These are phyloP conservation scores for Pardosa pseudoannulata DNA, from an alignment of 2,888 invertebrate species.

Conservation along the genomic window DNA sequence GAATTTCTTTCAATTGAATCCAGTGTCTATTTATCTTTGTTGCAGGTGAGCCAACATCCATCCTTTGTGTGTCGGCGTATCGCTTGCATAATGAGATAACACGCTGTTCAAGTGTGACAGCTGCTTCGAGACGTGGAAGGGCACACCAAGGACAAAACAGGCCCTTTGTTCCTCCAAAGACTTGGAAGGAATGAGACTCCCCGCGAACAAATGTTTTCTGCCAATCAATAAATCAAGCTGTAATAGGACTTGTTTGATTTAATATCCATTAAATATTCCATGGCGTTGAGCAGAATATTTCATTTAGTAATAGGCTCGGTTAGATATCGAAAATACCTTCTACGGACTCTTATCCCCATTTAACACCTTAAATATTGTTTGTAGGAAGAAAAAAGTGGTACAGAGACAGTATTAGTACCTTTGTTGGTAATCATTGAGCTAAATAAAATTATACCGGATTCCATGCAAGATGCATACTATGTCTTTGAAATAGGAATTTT, in stretches of 20 bases:
- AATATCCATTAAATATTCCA: too few species aligned
- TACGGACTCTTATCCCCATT: too few species aligned
- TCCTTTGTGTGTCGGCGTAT: neutral
- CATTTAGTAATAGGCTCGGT: too few species aligned
- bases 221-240: conserved; percentile 13
- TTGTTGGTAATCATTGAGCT: too few species aligned
- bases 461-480: too few species aligned
- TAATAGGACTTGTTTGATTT: neutral
- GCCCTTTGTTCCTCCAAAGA: conserved; percentile 35
- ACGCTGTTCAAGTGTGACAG: conserved; percentile 54
- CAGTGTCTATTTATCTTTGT: neutral
- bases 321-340: too few species aligned
- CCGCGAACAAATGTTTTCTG: conserved; percentile 18
- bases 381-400: too few species aligned
- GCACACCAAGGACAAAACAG: conserved; percentile 50
- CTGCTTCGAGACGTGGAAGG: conserved; percentile 52
- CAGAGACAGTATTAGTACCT: too few species aligned
- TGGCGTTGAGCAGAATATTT: too few species aligned
- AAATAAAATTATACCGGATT: too few species aligned
- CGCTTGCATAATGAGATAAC: conserved; percentile 44
- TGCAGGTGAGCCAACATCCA: neutral
- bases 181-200: conserved; percentile 32
- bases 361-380: too few species aligned
- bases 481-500: too few species aligned
- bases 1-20: neutral